Base-by-base conservation (phyloP, 1,140 invertebrate species). In the Sycophaga agraensis region DNA sequence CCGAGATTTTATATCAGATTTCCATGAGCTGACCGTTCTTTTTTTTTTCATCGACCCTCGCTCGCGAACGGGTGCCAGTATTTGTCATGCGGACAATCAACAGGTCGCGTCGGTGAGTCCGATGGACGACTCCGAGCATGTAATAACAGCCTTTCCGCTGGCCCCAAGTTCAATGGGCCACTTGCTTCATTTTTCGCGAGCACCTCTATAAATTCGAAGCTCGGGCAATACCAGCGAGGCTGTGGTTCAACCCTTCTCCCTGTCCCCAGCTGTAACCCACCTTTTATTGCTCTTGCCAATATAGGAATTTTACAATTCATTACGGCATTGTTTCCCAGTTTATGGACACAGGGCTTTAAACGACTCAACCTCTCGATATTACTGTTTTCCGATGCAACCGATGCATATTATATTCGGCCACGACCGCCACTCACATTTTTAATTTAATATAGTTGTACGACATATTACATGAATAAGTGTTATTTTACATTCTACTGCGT, bases 81-180 rank as follows among this genome's bases (percentile, higher is more conserved):
- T 50, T 50, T 19, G 35, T 59, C 46, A 42, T 31, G 39, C 26
- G 31, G 35, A 51, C 37, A 51, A 51, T 59, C 57, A 59, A 51
- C 57, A 59, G 57, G 57, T 59, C 37, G 37, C 42, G 48, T 45
- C 39, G 48, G 45, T 40, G 34, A 49, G 49, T 35, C 28, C 55
- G 55, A 39, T 31, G 34, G 55, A 48, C 45, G 56, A 28, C 45
- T 42, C 57, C 46, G 37, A 26, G 35, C 14, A 17, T 21, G 45
- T 59, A 59, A 59, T 42, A 50, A 51, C 48, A 51, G 57, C 34
- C 48, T 17, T 50, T 50, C 34, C 49, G 19, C 12, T 16, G 17
- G 19, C 21, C 1, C 17, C 28, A 21, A 9, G 16, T 12, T 57
- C 42, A 46, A 46, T 57, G 42, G 54, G 42, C 31, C 21, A 46